Evolutionary conservation across 2,888 invertebrate genomes (phyloP).

Genomic region (Nemotelus pantherinus): DNA sequence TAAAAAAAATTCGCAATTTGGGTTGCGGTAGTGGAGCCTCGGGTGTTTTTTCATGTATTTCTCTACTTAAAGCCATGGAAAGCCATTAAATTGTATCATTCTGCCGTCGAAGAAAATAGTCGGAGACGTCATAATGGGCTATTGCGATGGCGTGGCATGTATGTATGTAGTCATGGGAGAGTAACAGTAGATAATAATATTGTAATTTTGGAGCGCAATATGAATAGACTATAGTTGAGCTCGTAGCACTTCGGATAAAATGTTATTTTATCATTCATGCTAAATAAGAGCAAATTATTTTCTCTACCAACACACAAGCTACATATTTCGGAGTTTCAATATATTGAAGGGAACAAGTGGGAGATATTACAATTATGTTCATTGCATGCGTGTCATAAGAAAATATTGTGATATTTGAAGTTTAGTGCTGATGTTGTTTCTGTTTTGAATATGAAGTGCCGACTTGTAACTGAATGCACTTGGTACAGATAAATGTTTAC

Average conservation of each 20-base stretch:
- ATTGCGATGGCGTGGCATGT: background rate
- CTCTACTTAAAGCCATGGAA: constrained; percentile 20
- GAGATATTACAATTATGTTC: too few relatives aligned
- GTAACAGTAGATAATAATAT: constrained; percentile 25
- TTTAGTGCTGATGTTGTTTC: too few relatives aligned
- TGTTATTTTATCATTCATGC: constrained; percentile 30
- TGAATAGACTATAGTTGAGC: constrained; percentile 6
- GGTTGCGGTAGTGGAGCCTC: constrained; percentile 25
- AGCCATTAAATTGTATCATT: constrained; percentile 35
- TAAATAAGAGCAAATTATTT: background rate
- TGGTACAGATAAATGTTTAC: too few relatives aligned
- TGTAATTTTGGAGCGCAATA: constrained; percentile 19
- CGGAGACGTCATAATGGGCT: constrained; percentile 36
- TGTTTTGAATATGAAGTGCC: too few relatives aligned
- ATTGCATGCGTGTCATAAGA: too few relatives aligned
- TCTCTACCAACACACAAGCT: background rate
- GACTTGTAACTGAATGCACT: too few relatives aligned
- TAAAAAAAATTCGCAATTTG: constrained; percentile 39
- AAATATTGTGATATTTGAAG: too few relatives aligned
- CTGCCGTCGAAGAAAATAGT: constrained; percentile 14
- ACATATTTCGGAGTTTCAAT: too few relatives aligned
- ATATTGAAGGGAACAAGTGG: too few relatives aligned
- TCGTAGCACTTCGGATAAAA: constrained; percentile 26
- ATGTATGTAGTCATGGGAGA: background rate
- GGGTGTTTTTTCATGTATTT: constrained; percentile 4